Base-by-base conservation (phyloP, 2,888 invertebrate species). In the Hyposoter dolosus region DNA sequence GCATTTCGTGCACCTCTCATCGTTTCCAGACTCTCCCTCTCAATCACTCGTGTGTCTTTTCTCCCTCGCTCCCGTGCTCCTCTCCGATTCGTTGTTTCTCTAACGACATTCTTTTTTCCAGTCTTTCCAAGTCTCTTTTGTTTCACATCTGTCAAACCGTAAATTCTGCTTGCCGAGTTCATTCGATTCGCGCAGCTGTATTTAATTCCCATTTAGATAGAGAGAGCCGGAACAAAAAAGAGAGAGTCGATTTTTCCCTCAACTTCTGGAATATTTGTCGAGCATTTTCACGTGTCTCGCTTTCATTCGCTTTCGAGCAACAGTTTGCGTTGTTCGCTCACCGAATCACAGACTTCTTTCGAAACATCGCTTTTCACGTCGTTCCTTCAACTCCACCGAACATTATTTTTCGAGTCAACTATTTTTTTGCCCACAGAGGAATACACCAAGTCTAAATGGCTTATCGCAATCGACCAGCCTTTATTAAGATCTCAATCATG, bases 111-210 rank as follows among this genome's bases (percentile, higher is more conserved):
- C 86, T 71, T 79, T 75, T 68, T 72, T 71, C 43, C 69, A 35
- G 68, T 75, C 81, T 75, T 78, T 85, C 76, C 81, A 69, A 85
- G 87, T 82, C 89, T 88, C 89, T 74, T 92, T 93, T 92, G 92
- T 92, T 92, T 92, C 89, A 88, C 89, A 91, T 91, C 91, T 83
- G 85, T 85, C 88, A 89, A 91, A 89, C 90, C 90, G 90, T 89
- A 88, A 91, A 91, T 92, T 93, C 93, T 92, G 90, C 91, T 92
- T 91, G 91, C 93, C 89, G 66, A 53, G 90, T 91, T 92, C 90
- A 91, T 91, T 91, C 91, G 88, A 91, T 91, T 90, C 90, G 89
- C 89, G 63, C 88, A 32, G 68, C 66, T 91, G 90, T 91, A 91
- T 92, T 91, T 90, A 89, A 92, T 91, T 92, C 91, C 86, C 89